Base-by-base conservation (phyloP, 2,888 invertebrate genomes). In the Mystacides longicornis region DNA sequence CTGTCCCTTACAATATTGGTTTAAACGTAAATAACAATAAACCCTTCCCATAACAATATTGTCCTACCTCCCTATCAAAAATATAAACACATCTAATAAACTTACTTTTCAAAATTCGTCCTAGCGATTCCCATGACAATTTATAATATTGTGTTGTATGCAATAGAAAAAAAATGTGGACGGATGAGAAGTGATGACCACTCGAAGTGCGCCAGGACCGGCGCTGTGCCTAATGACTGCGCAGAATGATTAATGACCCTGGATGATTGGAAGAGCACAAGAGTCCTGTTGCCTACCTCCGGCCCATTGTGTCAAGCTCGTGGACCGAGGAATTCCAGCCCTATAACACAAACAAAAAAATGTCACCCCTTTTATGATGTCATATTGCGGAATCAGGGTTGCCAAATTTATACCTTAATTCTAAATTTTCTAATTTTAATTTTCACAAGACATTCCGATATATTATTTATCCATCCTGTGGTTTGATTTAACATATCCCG, bases 161-260 rank as follows among this genome's bases (percentile, higher is more conserved):
- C 37, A 16, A 14, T 37, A 4, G 27, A 37, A 37, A 37, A 37
- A 31, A 52, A 53, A 55, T 53, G 51, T 31, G 49, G 55, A 55
- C 52, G 56, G 48, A 22, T 51, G 42, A 51, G 49, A 56, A 55
- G 52, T 55, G 52, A 57, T 60, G 59, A 60, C 59, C 59, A 60
- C 59, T 57, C 52, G 49, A 54, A 57, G n/a, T 3, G n/a, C 16
- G 14, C 37, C 16, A 14, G 14, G 37, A 14, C 37, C 37, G 4
- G n/a, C 16, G 14, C 37, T 37, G 14, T 37, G 37, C 37, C 37
- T 37, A 37, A 37, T 37, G 37, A 37, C 23, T 55, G 57, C 48
- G 59, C 53, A 31, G 50, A 51, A 54, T 56, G 56, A 56, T 56
- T 56, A 52, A 56, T 56, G n/a, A 27, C 27, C 27, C 7, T 27